Conservation (phyloP, 2,888 invertebrate genomes). For the Drosophila stalkeri region DNA sequence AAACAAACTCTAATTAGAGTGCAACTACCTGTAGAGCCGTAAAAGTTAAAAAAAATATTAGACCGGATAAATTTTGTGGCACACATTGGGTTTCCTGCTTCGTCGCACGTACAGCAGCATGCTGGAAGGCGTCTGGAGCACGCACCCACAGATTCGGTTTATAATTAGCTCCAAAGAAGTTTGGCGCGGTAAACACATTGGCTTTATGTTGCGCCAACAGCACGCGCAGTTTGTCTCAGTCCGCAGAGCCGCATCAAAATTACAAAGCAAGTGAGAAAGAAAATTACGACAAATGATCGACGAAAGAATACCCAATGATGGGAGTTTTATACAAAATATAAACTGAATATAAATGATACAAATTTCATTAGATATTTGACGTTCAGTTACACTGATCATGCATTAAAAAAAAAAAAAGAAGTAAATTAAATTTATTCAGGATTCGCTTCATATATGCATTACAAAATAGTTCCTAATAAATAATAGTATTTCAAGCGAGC, state of each 20-base stretch:
- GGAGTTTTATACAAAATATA: neutral
- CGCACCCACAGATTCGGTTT: constrained; percentile 45
- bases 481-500: neutral
- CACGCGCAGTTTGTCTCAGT: constrained; percentile 30
- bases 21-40: constrained; percentile 6
- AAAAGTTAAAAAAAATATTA: constrained; percentile 17
- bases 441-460: neutral
- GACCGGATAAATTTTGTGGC: neutral
- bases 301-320: constrained; percentile 5
- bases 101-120: constrained; percentile 26
- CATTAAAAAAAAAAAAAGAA: neutral
- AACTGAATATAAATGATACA: neutral
- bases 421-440: neutral
- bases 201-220: constrained; percentile 62
- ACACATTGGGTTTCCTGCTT: constrained; percentile 30
- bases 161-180: constrained; percentile 75
- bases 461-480: neutral
- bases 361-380: no score
- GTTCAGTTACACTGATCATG: neutral
- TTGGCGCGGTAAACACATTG: constrained; percentile 69
- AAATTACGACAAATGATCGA: neutral
- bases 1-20: neutral
- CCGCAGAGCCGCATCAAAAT: constrained; percentile 32
- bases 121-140: constrained; percentile 1
- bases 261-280: constrained; percentile 39